A percentile compares a stretch with the other conserved stretches of the same genome.
These are phyloP conservation scores for Rattus norvegicus DNA, from an alignment of 2,113 vertebrate genomes.

Conservation along the genomic window DNA sequence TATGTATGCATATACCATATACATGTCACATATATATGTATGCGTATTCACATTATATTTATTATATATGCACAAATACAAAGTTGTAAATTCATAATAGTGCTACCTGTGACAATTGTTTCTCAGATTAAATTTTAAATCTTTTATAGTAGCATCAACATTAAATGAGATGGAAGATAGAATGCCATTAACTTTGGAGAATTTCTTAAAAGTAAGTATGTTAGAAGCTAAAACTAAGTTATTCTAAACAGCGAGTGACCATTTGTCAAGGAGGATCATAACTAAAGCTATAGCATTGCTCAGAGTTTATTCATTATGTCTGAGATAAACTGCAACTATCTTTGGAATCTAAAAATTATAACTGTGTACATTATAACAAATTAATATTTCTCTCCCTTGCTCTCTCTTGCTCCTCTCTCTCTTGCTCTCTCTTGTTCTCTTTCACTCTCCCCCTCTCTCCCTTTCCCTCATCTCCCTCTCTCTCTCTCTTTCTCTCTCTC, in stretches of 20 bases:
- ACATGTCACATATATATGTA: background rate
- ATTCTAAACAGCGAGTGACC: background rate
- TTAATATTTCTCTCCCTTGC: background rate
- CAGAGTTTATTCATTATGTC: background rate
- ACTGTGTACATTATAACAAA: background rate
- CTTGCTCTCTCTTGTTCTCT: no score
- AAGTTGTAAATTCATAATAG: background rate
- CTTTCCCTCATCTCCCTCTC: no score
- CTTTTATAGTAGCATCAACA: background rate
- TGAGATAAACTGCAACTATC: background rate
- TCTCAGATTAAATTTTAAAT: background rate
- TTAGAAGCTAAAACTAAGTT: background rate
- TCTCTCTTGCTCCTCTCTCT: background rate
- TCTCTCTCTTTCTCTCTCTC: no score
- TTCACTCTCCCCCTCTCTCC: no score
- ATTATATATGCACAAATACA: background rate
- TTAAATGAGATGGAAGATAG: background rate
- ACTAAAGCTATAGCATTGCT: background rate
- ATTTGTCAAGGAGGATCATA: background rate
- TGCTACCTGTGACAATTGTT: background rate
- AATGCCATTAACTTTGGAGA: background rate
- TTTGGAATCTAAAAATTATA: background rate
- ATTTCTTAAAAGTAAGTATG: background rate
- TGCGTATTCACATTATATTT: no score
- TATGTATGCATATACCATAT: background rate